Evolutionary conservation across 2,888 invertebrate genomes (phyloP).

Genomic region (Dasypogon diadema): DNA sequence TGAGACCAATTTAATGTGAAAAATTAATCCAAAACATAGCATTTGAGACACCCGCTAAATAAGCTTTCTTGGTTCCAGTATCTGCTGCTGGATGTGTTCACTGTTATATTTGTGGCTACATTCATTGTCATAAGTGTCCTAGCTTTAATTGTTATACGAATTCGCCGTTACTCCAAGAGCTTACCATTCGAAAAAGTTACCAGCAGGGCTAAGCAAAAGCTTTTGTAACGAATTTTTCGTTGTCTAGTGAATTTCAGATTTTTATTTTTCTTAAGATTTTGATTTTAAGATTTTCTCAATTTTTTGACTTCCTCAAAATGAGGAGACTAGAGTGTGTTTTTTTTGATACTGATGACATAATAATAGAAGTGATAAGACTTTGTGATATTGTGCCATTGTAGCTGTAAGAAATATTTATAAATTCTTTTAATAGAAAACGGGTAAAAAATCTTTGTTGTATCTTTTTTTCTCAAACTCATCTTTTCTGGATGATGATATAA

Average conservation of each 20-base stretch:
- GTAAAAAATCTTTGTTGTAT: too few relatives aligned
- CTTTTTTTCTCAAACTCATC: too few relatives aligned
- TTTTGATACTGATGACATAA: slow-evolving; percentile 14
- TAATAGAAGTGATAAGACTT: slow-evolving; percentile 37
- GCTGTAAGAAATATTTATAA: neutral
- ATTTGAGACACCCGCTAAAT: slow-evolving; percentile 56
- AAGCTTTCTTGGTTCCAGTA: slow-evolving; percentile 59
- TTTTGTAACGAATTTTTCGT: neutral
- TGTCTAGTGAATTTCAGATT: neutral
- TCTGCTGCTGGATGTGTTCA: slow-evolving; percentile 59
- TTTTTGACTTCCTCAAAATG: too few relatives aligned
- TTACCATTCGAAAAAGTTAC: slow-evolving; percentile 60
- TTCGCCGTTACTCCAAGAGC: slow-evolving; percentile 59
- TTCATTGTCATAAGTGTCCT: slow-evolving; percentile 29
- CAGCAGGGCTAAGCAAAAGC: slow-evolving; percentile 53
- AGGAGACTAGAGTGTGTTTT: neutral
- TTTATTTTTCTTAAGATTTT: neutral
- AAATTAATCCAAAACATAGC: too few relatives aligned
- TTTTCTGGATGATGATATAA: too few relatives aligned
- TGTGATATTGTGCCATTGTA: slow-evolving; percentile 42
- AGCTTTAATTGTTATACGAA: slow-evolving; percentile 53
- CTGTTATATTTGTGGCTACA: slow-evolving; percentile 52
- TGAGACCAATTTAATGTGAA: too few relatives aligned
- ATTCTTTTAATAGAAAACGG: neutral
- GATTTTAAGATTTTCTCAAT: neutral